phyloP scores from a whole-genome alignment of 2,888 invertebrate species.

The Eupithecia centaureata region DNA sequence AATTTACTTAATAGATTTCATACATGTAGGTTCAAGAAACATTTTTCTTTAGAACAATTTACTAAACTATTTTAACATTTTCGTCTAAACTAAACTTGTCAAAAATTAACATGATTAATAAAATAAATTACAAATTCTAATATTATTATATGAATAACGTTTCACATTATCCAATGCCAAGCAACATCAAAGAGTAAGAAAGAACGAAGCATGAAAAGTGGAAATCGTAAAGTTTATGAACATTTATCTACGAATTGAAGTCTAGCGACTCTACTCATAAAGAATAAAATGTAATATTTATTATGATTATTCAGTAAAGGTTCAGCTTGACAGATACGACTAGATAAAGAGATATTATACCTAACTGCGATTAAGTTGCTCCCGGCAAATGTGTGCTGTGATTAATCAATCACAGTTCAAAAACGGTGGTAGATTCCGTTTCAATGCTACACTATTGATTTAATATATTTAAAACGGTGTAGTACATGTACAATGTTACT shows the following conservation, averaged over 20 bases:
- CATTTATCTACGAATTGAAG: conserved; percentile 76
- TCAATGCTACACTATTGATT: conserved; percentile 17
- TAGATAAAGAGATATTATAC: conserved; percentile 9
- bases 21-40: conserved; percentile 62
- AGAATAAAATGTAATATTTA: conserved; percentile 52
- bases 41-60: conserved; percentile 60
- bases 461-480: conserved; percentile 5
- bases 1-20: conserved; percentile 65
- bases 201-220: conserved; percentile 73
- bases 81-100: conserved; percentile 75
- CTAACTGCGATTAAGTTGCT: conserved; percentile 9
- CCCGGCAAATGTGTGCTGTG: conserved; percentile 15
- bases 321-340: conserved; percentile 28
- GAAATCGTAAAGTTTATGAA: conserved; percentile 67
- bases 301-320: conserved; percentile 35
- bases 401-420: conserved; percentile 7
- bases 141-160: conserved; percentile 64
- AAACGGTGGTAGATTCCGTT: neutral
- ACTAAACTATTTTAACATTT: conserved; percentile 80
- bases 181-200: conserved; percentile 78
- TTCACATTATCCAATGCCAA: conserved; percentile 78
- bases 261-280: conserved; percentile 79
- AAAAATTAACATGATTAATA: conserved; percentile 72
- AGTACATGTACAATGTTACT: conserved; percentile 12
- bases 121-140: conserved; percentile 72